Conservation (phyloP, 64 coral and sea anemone genomes). For the Dendronephthya gigantea region DNA sequence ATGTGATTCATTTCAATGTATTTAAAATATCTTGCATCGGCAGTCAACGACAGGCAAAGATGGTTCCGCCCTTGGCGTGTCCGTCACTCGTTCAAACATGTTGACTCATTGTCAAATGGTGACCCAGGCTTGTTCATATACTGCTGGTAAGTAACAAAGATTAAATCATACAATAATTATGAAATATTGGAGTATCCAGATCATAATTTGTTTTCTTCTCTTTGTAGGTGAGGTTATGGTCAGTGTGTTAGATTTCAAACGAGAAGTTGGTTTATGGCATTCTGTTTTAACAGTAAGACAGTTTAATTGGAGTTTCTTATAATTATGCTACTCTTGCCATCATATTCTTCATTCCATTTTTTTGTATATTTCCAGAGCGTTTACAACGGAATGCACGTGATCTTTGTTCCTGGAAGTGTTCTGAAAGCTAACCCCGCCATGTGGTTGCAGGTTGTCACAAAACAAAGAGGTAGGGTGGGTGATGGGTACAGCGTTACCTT, state of each 20-base stretch:
- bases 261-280: constrained; percentile 99
- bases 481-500: neutral
- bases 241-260: constrained; percentile 89
- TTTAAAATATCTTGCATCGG: neutral
- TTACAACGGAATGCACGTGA: constrained; percentile 95
- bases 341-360: too few species aligned
- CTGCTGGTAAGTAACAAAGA: too few species aligned
- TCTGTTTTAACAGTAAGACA: constrained; percentile 84
- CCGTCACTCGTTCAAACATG: constrained; percentile 86
- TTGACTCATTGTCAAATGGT: constrained; percentile 72
- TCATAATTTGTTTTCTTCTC: too few species aligned
- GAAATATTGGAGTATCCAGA: too few species aligned
- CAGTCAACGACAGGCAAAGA: constrained; percentile 89
- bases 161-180: too few species aligned
- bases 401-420: constrained; percentile 81
- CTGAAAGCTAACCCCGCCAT: constrained; percentile 81
- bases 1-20: neutral
- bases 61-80: constrained; percentile 83
- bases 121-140: constrained; percentile 83
- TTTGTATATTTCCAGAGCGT: constrained; percentile 44
- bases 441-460: constrained; percentile 99
- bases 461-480: constrained; percentile 65
- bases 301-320: too few species aligned
- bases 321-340: too few species aligned
- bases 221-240: constrained; percentile 85